Evolutionary conservation across 2,888 invertebrate genomes (phyloP).

Genomic region (Falcaria lacertinaria): DNA sequence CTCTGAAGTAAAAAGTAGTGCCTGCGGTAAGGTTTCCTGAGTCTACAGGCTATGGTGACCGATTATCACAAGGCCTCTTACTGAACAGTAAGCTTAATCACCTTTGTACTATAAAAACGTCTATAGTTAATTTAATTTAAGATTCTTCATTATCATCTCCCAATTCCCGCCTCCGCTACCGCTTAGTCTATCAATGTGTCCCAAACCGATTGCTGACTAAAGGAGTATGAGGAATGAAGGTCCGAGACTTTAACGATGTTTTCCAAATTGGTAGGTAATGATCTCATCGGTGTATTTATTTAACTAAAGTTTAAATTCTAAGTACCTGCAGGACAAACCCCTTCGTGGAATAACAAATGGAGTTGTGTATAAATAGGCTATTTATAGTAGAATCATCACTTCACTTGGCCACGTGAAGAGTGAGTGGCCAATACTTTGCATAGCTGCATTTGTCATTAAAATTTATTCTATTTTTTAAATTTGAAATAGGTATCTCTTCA

Average conservation of each 20-base stretch:
- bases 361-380: background rate
- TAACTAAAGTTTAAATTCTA: slow-evolving; percentile 2
- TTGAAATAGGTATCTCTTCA: background rate
- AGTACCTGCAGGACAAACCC: background rate
- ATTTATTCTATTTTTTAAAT: background rate
- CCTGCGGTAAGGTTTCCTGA: too few species aligned
- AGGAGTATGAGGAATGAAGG: background rate
- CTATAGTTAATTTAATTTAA: too few species aligned
- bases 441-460: background rate
- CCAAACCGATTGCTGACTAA: background rate
- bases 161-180: background rate
- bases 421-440: background rate
- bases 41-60: too few species aligned
- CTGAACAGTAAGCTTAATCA: too few species aligned
- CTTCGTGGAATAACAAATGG: slow-evolving; percentile 1
- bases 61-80: too few species aligned
- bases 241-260: slow-evolving; percentile 2
- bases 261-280: slow-evolving; percentile 1
- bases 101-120: too few species aligned
- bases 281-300: slow-evolving; percentile 6
- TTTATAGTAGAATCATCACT: background rate
- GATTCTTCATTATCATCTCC: too few species aligned
- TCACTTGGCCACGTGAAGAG: background rate
- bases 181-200: background rate
- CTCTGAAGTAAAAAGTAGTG: too few species aligned